These are phyloP conservation scores for Cacatua alba DNA, from an alignment of 2,113 vertebrate species.

Conservation along the genomic window DNA sequence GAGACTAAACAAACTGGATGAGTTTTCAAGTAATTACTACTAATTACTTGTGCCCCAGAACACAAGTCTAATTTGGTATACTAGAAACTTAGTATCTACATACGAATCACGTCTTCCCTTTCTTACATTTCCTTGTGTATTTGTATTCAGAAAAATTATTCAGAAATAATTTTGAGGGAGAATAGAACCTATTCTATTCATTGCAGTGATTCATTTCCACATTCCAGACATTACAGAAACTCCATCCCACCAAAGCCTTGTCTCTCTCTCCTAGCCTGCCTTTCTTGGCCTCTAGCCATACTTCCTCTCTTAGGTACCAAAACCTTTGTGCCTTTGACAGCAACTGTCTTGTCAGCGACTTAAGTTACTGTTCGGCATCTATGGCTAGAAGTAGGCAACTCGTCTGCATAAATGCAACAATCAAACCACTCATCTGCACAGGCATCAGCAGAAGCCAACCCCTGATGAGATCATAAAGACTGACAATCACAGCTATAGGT, in stretches of 20 bases:
- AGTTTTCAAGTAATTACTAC: neutral
- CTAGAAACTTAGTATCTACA: neutral
- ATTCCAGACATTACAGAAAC: neutral
- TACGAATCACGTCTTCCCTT: neutral
- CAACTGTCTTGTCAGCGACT: neutral
- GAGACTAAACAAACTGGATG: neutral
- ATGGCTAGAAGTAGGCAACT: neutral
- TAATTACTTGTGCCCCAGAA: neutral
- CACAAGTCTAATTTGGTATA: neutral
- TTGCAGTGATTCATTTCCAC: neutral
- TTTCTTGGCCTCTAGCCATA: neutral
- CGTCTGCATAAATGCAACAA: neutral
- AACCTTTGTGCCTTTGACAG: neutral
- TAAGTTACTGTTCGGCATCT: neutral
- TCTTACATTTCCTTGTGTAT: neutral
- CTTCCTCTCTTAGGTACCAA: neutral
- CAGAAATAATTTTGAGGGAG: neutral
- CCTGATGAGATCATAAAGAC: neutral
- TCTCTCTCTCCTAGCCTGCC: neutral
- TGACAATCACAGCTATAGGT: neutral
- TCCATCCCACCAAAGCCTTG: neutral
- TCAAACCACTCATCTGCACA: rapidly evolving
- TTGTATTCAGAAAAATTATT: neutral
- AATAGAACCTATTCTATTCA: neutral
- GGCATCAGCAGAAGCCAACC: neutral